Conservation (phyloP, 2,888 invertebrate species). For the Hirtodrosophila alboralis region DNA sequence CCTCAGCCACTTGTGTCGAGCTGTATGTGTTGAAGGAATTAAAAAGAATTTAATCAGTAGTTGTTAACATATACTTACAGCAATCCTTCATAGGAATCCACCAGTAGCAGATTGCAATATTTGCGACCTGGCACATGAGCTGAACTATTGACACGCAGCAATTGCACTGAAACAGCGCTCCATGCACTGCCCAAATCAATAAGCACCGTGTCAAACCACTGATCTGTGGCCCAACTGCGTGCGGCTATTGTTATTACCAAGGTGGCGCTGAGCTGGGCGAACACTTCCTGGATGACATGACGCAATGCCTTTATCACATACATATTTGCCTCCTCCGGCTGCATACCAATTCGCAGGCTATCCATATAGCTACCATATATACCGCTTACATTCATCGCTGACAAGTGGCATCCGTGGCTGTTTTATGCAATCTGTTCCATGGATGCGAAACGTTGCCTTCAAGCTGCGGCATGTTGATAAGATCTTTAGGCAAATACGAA, state of each 20-base stretch:
- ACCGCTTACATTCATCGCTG: slow-evolving; percentile 29
- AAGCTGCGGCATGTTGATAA: neutral
- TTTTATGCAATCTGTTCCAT: neutral
- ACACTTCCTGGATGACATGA: slow-evolving; percentile 52
- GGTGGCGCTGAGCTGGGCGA: slow-evolving; percentile 50
- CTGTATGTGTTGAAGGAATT: no score
- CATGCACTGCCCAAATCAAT: slow-evolving; percentile 37
- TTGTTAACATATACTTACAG: slow-evolving; percentile 30
- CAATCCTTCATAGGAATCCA: slow-evolving; percentile 70
- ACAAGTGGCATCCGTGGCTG: neutral
- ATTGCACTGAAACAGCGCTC: slow-evolving; percentile 47
- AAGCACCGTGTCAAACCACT: slow-evolving; percentile 56
- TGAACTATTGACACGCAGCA: slow-evolving; percentile 29
- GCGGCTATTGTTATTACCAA: slow-evolving; percentile 50
- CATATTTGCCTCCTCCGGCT: slow-evolving; percentile 47
- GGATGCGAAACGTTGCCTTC: no score
- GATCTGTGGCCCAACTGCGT: neutral
- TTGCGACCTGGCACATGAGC: slow-evolving; percentile 52
- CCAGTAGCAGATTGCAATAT: slow-evolving; percentile 53
- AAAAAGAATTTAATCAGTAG: neutral
- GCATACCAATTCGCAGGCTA: slow-evolving; percentile 45
- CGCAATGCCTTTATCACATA: slow-evolving; percentile 48
- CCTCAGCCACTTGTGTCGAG: slow-evolving; percentile 48
- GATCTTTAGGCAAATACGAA: slow-evolving; percentile 8
- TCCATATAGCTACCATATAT: slow-evolving; percentile 45